phyloP scores from a whole-genome alignment of 2,888 invertebrate species.

The Acronicta alni region DNA sequence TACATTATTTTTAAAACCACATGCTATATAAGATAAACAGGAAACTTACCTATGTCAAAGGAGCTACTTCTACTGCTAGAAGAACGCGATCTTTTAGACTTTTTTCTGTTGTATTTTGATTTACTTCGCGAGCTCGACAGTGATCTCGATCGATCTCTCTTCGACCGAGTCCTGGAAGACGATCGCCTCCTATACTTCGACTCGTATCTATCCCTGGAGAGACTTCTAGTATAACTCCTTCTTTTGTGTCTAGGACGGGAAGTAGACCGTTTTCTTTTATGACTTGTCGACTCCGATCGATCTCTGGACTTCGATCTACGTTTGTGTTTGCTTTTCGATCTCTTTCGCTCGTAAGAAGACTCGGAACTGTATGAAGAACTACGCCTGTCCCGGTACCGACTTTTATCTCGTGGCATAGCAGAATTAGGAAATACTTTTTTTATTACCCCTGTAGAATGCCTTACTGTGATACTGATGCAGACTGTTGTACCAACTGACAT shows the following conservation, averaged over 20 bases:
- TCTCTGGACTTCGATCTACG: slow-evolving; percentile 80
- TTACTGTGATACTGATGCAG: too few relatives aligned
- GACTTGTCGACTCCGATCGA: slow-evolving; percentile 76
- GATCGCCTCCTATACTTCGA: slow-evolving; percentile 77
- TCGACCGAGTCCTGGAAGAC: slow-evolving; percentile 72
- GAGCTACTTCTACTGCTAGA: slow-evolving; percentile 80
- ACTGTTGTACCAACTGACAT: too few relatives aligned
- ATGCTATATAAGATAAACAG: too few relatives aligned
- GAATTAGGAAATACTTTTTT: slow-evolving; percentile 2
- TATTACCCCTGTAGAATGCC: too few relatives aligned
- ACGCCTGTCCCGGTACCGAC: slow-evolving; percentile 79
- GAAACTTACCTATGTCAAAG: slow-evolving; percentile 76
- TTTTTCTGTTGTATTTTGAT: slow-evolving; percentile 75
- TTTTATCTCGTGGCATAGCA: slow-evolving; percentile 83
- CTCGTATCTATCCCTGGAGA: slow-evolving; percentile 81
- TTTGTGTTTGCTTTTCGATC: slow-evolving; percentile 79
- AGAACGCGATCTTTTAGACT: slow-evolving; percentile 74
- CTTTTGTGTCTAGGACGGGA: slow-evolving; percentile 75
- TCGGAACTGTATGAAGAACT: slow-evolving; percentile 83
- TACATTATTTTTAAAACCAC: too few relatives aligned
- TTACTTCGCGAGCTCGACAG: slow-evolving; percentile 76
- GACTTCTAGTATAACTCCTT: slow-evolving; percentile 80
- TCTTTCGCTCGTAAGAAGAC: slow-evolving; percentile 81
- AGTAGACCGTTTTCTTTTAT: slow-evolving; percentile 75
- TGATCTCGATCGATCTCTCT: slow-evolving; percentile 75